Conservation (phyloP, 1,140 invertebrate genomes). For the Drosophila serrata region DNA sequence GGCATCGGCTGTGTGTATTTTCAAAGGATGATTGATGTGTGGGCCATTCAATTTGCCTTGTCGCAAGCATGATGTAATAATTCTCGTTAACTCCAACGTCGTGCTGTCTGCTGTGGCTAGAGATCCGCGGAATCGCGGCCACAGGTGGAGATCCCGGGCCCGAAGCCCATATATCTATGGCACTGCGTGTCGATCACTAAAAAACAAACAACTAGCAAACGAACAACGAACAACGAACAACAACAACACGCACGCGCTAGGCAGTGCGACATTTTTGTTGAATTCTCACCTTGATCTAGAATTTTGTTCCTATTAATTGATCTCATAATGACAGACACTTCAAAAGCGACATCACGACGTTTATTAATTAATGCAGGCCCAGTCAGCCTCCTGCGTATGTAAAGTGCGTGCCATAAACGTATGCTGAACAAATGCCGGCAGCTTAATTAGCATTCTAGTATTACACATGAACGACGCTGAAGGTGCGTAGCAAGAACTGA, state of each 20-base stretch:
- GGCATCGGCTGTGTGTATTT: slow-evolving; percentile 5
- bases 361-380: slow-evolving; percentile 81
- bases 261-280: slow-evolving; percentile 78
- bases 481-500: slow-evolving; percentile 68
- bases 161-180: slow-evolving; percentile 20
- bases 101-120: slow-evolving; percentile 50
- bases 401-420: slow-evolving; percentile 62
- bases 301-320: slow-evolving; percentile 85
- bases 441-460: slow-evolving; percentile 84
- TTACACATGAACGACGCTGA: slow-evolving; percentile 43
- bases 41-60: slow-evolving; percentile 50
- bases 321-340: slow-evolving; percentile 85
- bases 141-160: slow-evolving; percentile 19
- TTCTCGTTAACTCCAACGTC: slow-evolving; percentile 53
- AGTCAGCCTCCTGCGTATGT: slow-evolving; percentile 65
- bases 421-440: slow-evolving; percentile 75
- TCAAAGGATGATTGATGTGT: slow-evolving; percentile 54
- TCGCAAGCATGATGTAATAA: slow-evolving; percentile 57
- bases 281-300: slow-evolving; percentile 83
- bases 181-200: slow-evolving; percentile 39
- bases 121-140: slow-evolving; percentile 40
- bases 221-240: slow-evolving; percentile 2
- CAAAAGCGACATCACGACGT: slow-evolving; percentile 84
- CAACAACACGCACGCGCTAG: slow-evolving; percentile 50
- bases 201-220: slow-evolving; percentile 19